These are phyloP conservation scores for Tragopan temminckii DNA, from an alignment of 2,797 vertebrate genomes.

Conservation along the genomic window DNA sequence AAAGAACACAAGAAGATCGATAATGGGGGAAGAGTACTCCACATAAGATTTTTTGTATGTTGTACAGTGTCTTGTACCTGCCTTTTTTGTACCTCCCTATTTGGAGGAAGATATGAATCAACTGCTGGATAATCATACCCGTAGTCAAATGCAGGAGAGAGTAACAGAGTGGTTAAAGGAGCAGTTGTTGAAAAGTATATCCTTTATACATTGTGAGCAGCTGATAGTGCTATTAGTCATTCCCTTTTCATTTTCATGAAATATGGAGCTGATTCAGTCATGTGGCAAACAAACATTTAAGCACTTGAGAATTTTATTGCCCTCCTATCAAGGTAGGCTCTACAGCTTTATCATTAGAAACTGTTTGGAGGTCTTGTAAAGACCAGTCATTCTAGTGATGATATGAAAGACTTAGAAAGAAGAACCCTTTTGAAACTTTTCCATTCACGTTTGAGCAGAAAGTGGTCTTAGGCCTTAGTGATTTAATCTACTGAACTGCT, in stretches of 20 bases:
- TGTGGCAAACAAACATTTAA: neutral
- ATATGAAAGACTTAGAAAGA: neutral
- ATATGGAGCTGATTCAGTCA: slow-evolving; percentile 7
- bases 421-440: neutral
- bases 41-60: neutral
- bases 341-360: neutral
- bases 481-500: neutral
- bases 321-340: neutral
- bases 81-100: neutral
- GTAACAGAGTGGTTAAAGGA: slow-evolving; percentile 9
- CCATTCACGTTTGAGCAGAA: neutral
- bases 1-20: neutral
- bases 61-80: neutral
- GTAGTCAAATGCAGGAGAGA: neutral
- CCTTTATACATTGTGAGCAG: slow-evolving; percentile 2
- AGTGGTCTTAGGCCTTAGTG: fast-evolving
- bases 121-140: neutral
- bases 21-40: neutral
- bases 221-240: neutral
- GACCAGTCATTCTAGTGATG: neutral
- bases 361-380: neutral
- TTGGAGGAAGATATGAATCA: neutral
- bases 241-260: slow-evolving; percentile 38
- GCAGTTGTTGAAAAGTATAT: neutral
- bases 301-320: neutral